phyloP scores from a whole-genome alignment of 2,888 invertebrate genomes.

The Lycocerus yunnanus region DNA sequence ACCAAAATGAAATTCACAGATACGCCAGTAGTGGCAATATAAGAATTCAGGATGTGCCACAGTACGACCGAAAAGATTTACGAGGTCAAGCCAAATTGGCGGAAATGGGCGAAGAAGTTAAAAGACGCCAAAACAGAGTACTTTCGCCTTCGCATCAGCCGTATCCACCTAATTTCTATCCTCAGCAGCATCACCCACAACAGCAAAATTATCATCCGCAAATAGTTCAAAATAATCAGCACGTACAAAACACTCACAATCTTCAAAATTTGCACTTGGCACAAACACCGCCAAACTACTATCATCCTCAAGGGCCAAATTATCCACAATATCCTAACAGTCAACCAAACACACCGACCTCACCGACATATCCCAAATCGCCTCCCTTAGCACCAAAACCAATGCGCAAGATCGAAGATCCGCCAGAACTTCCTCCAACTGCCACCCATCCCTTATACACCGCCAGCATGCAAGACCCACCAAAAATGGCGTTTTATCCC shows the following conservation, averaged over 20 bases:
- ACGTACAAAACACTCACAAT: conserved; percentile 49
- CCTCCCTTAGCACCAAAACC: conserved; percentile 65
- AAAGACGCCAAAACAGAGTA: conserved; percentile 61
- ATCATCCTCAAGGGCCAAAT: conserved; percentile 35
- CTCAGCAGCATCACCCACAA: conserved; percentile 43
- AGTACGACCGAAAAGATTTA: conserved; percentile 37
- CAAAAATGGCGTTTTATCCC: conserved; percentile 73
- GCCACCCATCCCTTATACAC: conserved; percentile 75
- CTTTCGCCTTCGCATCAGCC: conserved; percentile 46
- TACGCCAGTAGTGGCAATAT: conserved; percentile 55
- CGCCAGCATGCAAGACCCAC: conserved; percentile 75
- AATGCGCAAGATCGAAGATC: conserved; percentile 42
- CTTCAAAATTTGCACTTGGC: conserved; percentile 51
- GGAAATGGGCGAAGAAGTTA: conserved; percentile 82
- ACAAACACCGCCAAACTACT: conserved; percentile 29
- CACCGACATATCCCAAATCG: conserved; percentile 50
- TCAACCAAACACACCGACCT: conserved; percentile 56
- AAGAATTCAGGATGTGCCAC: conserved; percentile 47
- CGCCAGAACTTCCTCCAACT: conserved; percentile 71
- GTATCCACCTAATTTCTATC: conserved; percentile 46
- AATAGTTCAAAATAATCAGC: conserved; percentile 20
- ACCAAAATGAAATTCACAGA: conserved; percentile 41
- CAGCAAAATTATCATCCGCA: conserved; percentile 37
- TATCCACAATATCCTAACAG: conserved; percentile 31
- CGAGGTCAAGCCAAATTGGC: conserved; percentile 69